phyloP scores from a whole-genome alignment of 1,140 invertebrate genomes.

The Spodoptera litura region DNA sequence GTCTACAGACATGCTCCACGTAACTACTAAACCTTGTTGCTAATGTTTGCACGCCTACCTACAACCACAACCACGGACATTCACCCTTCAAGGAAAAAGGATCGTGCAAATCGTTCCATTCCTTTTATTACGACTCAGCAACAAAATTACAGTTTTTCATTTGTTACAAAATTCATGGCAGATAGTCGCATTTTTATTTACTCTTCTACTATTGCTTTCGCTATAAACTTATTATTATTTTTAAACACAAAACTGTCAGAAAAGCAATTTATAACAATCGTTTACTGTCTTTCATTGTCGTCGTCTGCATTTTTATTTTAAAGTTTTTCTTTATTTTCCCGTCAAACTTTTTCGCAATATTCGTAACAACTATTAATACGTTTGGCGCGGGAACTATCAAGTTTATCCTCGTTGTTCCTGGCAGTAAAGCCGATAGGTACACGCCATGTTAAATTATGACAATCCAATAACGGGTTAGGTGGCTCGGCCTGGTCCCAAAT shows the following conservation, averaged over 20 bases:
- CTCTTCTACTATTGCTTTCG: not conserved
- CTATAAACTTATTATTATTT: slow-evolving; percentile 14
- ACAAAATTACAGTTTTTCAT: slow-evolving; percentile 25
- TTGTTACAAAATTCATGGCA: slow-evolving; percentile 18
- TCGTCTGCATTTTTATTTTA: slow-evolving; percentile 30
- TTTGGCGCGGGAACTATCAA: slow-evolving; percentile 57
- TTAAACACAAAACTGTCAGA: slow-evolving; percentile 37
- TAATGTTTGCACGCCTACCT: slow-evolving; percentile 3
- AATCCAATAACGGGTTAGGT: slow-evolving; percentile 78
- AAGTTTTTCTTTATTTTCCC: slow-evolving; percentile 14
- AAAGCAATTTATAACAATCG: slow-evolving; percentile 36
- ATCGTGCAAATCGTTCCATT: slow-evolving; percentile 30
- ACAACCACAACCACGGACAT: not conserved
- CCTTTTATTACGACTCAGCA: slow-evolving; percentile 10
- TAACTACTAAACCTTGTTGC: not conserved
- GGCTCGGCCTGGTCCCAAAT: slow-evolving; percentile 74
- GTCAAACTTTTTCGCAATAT: slow-evolving; percentile 38
- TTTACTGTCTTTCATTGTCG: slow-evolving; percentile 32
- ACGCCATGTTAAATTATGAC: slow-evolving; percentile 77
- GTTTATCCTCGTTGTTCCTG: slow-evolving; percentile 55
- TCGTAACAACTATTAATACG: slow-evolving; percentile 41
- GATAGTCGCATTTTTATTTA: slow-evolving; percentile 27
- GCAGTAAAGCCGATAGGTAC: slow-evolving; percentile 69
- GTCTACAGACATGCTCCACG: not conserved
- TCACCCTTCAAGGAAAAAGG: slow-evolving; percentile 28